phyloP scores from a whole-genome alignment of 2,797 vertebrate genomes.

The Orestias chungarensis region DNA sequence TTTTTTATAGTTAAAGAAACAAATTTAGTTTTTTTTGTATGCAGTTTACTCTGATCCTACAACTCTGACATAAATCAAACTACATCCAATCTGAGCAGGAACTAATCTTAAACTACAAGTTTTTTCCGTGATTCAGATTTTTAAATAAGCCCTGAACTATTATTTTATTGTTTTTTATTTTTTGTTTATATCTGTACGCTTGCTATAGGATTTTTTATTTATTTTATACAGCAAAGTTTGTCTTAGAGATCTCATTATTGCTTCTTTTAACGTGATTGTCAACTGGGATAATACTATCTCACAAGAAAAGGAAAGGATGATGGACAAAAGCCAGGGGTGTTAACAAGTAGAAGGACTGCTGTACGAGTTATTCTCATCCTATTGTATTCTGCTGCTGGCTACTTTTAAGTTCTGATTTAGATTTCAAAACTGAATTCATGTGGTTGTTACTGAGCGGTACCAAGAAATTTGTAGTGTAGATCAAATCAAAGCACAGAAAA shows the following conservation, averaged over 20 bases:
- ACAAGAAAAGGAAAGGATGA: not conserved
- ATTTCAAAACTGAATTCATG: too few species aligned
- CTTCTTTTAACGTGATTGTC: slow-evolving; percentile 9
- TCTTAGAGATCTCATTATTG: not conserved
- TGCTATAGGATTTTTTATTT: too few species aligned
- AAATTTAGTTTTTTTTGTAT: too few species aligned
- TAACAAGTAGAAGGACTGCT: not conserved
- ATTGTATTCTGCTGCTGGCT: not conserved
- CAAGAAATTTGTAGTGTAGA: not conserved
- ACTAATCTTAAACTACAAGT: not conserved
- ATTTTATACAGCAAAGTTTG: not conserved
- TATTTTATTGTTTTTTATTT: too few species aligned
- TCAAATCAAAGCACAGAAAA: not conserved
- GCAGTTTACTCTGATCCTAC: not conserved
- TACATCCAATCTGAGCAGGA: not conserved
- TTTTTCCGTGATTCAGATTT: not conserved
- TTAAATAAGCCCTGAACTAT: too few species aligned
- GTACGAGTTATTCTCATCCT: not conserved
- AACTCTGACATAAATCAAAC: too few species aligned
- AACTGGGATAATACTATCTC: not conserved
- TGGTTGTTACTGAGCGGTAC: not conserved
- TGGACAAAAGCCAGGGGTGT: not conserved
- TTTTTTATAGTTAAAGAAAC: not conserved
- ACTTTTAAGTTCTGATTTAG: not conserved
- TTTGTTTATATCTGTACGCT: too few species aligned